These are phyloP conservation scores for Clepsis dumicolana DNA, from an alignment of 2,888 invertebrate species.

Conservation along the genomic window DNA sequence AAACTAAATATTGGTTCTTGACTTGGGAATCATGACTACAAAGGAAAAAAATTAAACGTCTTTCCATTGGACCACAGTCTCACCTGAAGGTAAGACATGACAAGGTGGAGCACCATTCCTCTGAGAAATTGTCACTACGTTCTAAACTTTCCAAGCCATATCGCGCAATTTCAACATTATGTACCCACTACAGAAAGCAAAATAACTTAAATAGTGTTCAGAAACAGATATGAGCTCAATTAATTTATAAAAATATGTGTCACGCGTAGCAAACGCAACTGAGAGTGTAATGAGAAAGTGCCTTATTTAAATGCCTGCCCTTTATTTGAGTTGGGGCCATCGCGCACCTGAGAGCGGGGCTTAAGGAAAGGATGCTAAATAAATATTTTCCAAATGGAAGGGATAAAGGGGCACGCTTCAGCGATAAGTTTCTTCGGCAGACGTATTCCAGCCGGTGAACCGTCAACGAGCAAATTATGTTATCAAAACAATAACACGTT, in stretches of 20 bases:
- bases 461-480: conserved; percentile 13
- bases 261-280: conserved; percentile 44
- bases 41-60: no score
- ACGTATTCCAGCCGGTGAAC: conserved; percentile 28
- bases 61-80: no score
- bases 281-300: conserved; percentile 72
- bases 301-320: conserved; percentile 78
- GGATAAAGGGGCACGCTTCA: conserved; percentile 77
- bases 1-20: not conserved
- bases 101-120: no score
- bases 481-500: not conserved
- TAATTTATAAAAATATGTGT: conserved; percentile 3
- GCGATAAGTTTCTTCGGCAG: conserved; percentile 70
- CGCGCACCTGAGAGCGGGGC: conserved; percentile 79
- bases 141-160: no score
- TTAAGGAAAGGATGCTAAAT: conserved; percentile 82
- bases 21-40: not conserved
- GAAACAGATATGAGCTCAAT: not conserved
- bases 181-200: no score
- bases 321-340: conserved; percentile 80
- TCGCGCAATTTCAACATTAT: no score
- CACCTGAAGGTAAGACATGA: no score
- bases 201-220: not conserved
- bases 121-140: no score
- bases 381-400: conserved; percentile 82